Conservation (phyloP, 2,888 invertebrate species). For the Eudasyphora cyanicolor region DNA sequence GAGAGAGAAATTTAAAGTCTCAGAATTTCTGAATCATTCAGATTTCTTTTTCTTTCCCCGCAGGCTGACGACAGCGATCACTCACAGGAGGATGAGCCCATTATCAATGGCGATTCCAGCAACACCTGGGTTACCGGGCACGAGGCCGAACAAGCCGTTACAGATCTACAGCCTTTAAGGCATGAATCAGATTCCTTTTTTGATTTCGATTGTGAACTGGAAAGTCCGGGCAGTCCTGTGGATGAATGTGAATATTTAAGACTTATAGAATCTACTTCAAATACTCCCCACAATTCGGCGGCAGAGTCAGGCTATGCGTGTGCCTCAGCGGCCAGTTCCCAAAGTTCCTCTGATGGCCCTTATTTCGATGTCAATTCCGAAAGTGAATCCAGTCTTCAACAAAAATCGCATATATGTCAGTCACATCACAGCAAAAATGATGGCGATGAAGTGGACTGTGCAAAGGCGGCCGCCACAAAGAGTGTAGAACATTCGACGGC, state of each 20-base stretch:
- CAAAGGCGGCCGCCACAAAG: neutral
- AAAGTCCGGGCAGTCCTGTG: constrained; percentile 86
- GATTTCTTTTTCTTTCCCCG: constrained; percentile 36
- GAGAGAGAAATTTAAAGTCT: neutral
- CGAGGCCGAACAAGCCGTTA: constrained; percentile 77
- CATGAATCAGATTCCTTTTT: constrained; percentile 83
- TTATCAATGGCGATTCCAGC: constrained; percentile 74
- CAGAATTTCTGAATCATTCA: neutral
- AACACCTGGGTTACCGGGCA: constrained; percentile 78
- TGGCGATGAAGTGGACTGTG: constrained; percentile 46
- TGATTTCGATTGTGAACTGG: constrained; percentile 85
- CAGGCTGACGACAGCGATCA: constrained; percentile 74
- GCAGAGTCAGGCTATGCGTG: constrained; percentile 82
- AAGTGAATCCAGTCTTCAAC: constrained; percentile 40
- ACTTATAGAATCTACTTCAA: constrained; percentile 81
- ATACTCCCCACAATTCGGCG: constrained; percentile 80
- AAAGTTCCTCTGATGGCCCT: constrained; percentile 80
- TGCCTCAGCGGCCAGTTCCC: constrained; percentile 81
- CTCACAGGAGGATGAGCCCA: constrained; percentile 76
- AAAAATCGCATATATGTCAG: constrained; percentile 39
- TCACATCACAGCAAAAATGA: constrained; percentile 43
- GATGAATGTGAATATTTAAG: constrained; percentile 83
- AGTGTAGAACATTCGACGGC: neutral
- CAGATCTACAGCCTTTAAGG: constrained; percentile 81
- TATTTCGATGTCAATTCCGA: constrained; percentile 80